Percentiles rank a stretch among this genome's conserved stretches.
Evolutionary conservation across 2,797 vertebrate species (phyloP).

Genomic region (Peromyscus eremicus): DNA sequence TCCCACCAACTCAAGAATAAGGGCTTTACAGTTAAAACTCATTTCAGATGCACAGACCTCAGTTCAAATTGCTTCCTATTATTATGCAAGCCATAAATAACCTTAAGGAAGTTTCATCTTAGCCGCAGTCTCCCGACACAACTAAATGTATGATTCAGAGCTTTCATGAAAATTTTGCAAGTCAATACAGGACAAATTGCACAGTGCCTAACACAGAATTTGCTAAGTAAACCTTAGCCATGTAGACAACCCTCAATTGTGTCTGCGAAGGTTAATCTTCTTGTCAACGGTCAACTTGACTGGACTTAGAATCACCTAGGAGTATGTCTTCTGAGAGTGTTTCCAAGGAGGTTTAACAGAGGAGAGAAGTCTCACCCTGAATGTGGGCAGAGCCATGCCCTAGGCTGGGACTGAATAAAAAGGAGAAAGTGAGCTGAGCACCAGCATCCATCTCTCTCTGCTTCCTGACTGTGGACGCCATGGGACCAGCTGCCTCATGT

Average conservation of each 20-base stretch:
- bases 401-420: too few relatives aligned
- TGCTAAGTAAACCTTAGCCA: background rate
- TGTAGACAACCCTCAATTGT: background rate
- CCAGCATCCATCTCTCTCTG: background rate
- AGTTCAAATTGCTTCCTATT: background rate
- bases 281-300: background rate
- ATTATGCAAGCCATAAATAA: background rate
- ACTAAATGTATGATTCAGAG: background rate
- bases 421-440: background rate
- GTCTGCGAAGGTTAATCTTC: background rate
- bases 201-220: background rate
- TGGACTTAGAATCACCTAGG: background rate
- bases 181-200: background rate
- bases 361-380: background rate
- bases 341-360: background rate
- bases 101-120: background rate
- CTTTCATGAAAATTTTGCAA: background rate
- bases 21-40: background rate
- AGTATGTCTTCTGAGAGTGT: background rate
- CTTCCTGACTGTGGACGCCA: background rate
- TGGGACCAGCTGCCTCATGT: background rate
- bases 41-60: background rate
- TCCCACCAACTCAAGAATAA: background rate
- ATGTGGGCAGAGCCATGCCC: background rate
- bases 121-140: background rate